phyloP scores from a whole-genome alignment of 2,888 invertebrate species.

The Cephus nigrinus region DNA sequence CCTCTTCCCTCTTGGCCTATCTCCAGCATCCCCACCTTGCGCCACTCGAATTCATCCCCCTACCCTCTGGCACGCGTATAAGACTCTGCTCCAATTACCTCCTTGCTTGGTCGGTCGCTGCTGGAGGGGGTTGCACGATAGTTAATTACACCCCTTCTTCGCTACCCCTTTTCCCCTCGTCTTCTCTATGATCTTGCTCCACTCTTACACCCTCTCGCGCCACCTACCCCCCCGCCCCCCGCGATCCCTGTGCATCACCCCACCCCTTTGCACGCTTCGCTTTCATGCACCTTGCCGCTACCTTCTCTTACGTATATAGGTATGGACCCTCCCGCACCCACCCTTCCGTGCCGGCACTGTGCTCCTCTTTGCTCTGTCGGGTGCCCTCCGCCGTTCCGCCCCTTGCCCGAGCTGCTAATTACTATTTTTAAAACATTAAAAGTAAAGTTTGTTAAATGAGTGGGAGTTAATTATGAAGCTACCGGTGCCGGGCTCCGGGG shows the following conservation, averaged over 20 bases:
- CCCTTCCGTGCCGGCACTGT: no score
- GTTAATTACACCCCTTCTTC: constrained; percentile 62
- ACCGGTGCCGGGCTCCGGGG: constrained; percentile 47
- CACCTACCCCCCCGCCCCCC: not conserved
- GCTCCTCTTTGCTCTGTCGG: constrained; percentile 20
- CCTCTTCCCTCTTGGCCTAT: constrained; percentile 12
- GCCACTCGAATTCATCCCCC: constrained; percentile 7
- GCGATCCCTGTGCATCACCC: not conserved
- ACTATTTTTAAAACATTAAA: constrained; percentile 67
- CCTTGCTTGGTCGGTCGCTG: constrained; percentile 63
- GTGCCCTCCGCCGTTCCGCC: constrained; percentile 27
- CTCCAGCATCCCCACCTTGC: not conserved
- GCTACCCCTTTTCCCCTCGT: not conserved
- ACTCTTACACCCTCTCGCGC: not conserved
- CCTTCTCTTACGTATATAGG: no score
- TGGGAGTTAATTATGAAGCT: constrained; percentile 67
- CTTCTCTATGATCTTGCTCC: not conserved
- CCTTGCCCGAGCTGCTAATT: constrained; percentile 62
- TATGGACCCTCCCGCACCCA: not conserved
- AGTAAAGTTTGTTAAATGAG: constrained; percentile 67
- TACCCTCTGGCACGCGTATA: constrained; percentile 50
- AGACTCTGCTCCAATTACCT: constrained; percentile 65
- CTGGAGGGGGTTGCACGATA: constrained; percentile 64
- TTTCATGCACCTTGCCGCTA: no score
- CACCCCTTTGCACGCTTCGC: constrained; percentile 26